Conservation (phyloP, 2,797 vertebrate genomes). For the Tangara arthus region DNA sequence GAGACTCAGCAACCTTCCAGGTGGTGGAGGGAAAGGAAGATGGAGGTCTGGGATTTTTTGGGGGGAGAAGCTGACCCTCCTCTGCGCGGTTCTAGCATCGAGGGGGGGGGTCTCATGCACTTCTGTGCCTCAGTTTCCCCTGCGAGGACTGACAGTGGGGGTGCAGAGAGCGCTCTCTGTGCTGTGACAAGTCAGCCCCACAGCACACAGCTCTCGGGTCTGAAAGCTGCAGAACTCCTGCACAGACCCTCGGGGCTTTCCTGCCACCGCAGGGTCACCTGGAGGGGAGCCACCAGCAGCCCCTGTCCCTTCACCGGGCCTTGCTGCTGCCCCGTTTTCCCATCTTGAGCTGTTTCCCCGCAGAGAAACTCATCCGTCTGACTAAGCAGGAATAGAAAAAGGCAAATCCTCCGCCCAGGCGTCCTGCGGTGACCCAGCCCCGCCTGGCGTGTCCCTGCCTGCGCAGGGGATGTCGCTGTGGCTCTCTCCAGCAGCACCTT, state of each 20-base stretch:
- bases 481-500: not conserved
- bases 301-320: not conserved
- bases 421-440: not conserved
- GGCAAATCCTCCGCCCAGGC: too few species aligned
- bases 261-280: accelerated
- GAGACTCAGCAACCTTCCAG: not conserved
- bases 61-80: not conserved
- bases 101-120: accelerated
- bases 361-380: not conserved
- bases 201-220: too few species aligned
- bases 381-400: not conserved
- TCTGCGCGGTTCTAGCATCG: accelerated
- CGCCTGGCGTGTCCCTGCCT: not conserved
- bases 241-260: not conserved
- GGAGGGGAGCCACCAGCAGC: not conserved
- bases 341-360: not conserved
- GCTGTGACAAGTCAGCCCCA: accelerated
- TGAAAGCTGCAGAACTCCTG: not conserved
- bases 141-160: not conserved
- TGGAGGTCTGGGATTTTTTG: not conserved
- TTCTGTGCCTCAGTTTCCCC: not conserved
- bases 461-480: not conserved
- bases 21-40: not conserved
- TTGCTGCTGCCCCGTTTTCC: not conserved
- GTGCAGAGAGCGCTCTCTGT: not conserved